Base-by-base conservation (phyloP, 2,797 vertebrate species). In the Bradypodion pumilum region DNA sequence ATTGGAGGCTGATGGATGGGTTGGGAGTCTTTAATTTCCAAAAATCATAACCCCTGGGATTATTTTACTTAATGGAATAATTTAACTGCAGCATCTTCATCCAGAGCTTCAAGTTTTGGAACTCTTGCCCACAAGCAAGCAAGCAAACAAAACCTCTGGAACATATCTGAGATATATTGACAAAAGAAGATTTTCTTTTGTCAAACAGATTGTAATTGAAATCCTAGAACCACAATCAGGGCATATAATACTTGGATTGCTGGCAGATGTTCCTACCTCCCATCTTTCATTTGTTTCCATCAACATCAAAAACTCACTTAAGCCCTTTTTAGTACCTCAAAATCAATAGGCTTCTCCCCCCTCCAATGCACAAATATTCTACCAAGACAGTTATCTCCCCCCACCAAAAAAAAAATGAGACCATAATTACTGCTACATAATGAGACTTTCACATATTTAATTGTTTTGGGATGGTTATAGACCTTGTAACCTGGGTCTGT, bases 191-290 rank as follows among this genome's bases (percentile, higher is more conserved):
- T 23, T 49, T 87, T 78, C 29, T 82, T 32, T 83, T 78, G 25
- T 29, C 0, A 76, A 0, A 0, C 0, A 2, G 88, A 89, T 88
- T 35, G 44, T 90, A 93, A 89, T 88, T 88, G 79, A 88, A 90
- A 74, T 79, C 63, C 68, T 86, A 87, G 84, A 91, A 91, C 90
- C 86, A 92, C 85, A 74, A 88, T 88, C 74, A 86, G 82, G 86
- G 88, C 86, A 90, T 42, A 77, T 89, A 91, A 92, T 91, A 91
- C 90, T 83, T 0, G 15, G 89, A 86, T 68, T 90, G 90, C 89
- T 93, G 93, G 93, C 91, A 91, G 91, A 86, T 94, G 93, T 91
- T 93, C 74, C 92, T 92, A 93, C 86, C 87, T 69, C 88, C 93
- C 93, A 93, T 94, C 46, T 69, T 86, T 91, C 86, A 81, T 70